phyloP scores from a whole-genome alignment of 30 jellyfish, hydroid and myxozoan genomes.

The Nemopilema nomurai region DNA sequence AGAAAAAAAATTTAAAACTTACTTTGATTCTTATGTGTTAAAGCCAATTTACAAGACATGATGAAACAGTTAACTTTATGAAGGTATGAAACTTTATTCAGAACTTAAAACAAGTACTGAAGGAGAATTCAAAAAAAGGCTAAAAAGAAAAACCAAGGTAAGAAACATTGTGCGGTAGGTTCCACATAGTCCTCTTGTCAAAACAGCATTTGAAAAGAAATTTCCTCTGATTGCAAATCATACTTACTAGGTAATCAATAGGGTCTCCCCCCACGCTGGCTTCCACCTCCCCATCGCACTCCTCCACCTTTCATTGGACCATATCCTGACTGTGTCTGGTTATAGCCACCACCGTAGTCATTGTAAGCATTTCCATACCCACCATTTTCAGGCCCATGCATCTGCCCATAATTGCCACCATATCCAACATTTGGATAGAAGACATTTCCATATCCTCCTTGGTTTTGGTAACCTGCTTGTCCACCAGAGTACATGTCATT shows the following conservation, averaged over 20 bases:
- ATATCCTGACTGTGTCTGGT: slow-evolving; percentile 17
- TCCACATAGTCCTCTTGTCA: too few species aligned
- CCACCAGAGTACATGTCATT: not conserved
- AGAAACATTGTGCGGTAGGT: not conserved
- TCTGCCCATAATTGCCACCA: slow-evolving; percentile 33
- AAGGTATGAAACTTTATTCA: too few species aligned
- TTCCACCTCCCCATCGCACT: slow-evolving; percentile 74
- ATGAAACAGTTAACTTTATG: too few species aligned
- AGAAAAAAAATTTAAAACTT: too few species aligned
- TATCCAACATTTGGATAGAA: slow-evolving; percentile 64
- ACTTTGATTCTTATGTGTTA: too few species aligned
- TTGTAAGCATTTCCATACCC: slow-evolving; percentile 26
- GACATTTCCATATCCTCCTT: slow-evolving; percentile 26
- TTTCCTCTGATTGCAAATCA: too few species aligned
- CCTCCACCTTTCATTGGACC: slow-evolving; percentile 71
- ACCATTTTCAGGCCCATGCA: slow-evolving; percentile 58
- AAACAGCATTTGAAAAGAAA: too few species aligned
- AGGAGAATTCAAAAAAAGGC: not conserved
- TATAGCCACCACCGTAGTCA: slow-evolving; percentile 1
- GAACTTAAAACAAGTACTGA: too few species aligned
- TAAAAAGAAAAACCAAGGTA: not conserved
- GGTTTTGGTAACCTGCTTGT: slow-evolving; percentile 22
- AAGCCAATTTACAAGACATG: too few species aligned
- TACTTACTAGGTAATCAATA: not conserved
- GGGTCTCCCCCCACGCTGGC: slow-evolving; percentile 25